phyloP scores from a whole-genome alignment of 2,888 invertebrate genomes.

The Acleris holmiana region DNA sequence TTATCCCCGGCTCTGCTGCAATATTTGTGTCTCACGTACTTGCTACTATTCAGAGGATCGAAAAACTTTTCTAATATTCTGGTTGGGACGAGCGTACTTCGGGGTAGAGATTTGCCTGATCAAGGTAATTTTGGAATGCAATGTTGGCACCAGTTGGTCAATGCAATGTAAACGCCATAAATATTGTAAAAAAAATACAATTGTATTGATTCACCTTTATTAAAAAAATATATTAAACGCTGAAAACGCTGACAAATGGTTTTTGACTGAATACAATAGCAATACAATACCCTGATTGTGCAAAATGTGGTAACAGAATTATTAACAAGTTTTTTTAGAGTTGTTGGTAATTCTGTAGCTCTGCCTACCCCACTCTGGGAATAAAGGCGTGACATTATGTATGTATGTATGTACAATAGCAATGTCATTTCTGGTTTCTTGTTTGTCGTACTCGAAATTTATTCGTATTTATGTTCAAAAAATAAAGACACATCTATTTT shows the following conservation, averaged over 20 bases:
- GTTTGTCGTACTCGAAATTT: not conserved
- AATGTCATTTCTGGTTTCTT: slow-evolving; percentile 3
- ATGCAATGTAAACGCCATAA: slow-evolving; percentile 8
- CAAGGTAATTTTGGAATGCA: slow-evolving; percentile 37
- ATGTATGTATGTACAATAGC: no score
- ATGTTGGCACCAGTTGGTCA: slow-evolving; percentile 1
- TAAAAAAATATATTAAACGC: no score
- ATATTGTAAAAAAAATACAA: not conserved
- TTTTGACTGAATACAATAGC: not conserved
- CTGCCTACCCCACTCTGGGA: no score
- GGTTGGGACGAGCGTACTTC: slow-evolving; percentile 65
- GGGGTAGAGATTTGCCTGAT: slow-evolving; percentile 55
- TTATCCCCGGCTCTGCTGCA: slow-evolving; percentile 69
- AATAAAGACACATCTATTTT: slow-evolving; percentile 3
- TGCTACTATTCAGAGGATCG: slow-evolving; percentile 74
- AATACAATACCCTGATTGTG: no score
- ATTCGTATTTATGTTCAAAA: slow-evolving; percentile 5
- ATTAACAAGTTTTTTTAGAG: no score
- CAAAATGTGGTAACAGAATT: no score
- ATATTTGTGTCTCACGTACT: slow-evolving; percentile 79
- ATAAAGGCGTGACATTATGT: no score
- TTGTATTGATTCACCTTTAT: no score
- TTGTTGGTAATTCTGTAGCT: no score
- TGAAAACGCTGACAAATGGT: no score
- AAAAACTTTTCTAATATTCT: slow-evolving; percentile 83